Base-by-base conservation (phyloP, 2,888 invertebrate species). In the Mythimna albipuncta region DNA sequence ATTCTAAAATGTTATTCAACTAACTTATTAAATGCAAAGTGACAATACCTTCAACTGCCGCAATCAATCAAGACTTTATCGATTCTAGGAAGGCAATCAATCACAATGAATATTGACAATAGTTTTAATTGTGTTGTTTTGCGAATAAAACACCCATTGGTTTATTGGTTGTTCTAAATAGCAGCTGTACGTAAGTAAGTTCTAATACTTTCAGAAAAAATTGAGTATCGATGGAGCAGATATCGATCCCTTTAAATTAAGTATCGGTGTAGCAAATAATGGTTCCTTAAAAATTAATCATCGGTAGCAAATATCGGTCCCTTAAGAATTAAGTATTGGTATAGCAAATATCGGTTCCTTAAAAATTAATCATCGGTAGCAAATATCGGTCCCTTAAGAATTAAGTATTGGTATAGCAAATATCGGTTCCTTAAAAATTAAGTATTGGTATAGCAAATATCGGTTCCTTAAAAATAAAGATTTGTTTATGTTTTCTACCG, bases 81-180 rank as follows among this genome's bases (percentile, higher is more conserved):
- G n/a, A 72, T 77, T 78, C 76, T 19, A 78, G 72, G 65, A 77
- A 72, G 65, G 10, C 26, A 72, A 61, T 61, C 19, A 55, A 67
- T 73, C n/a, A 61, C 66, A 61, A 55, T 61, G 0, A 64, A 66
- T 79, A 72, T 57, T 44, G n/a, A 38, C 41, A 62, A 64, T 47
- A 61, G 50, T 55, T 52, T 57, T 55, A 55, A 59, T 47, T 64
- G 16, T 50, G 58, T 64, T 73, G 26, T 63, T 69, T 69, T 44
- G 32, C 50, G 21, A 47, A 26, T 13, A 32, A 16, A 19, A n/a
- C 21, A 44, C n/a, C 2, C 16, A 58, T 11, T 70, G 9, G 10
- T n/a, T 2, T n/a, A 75, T 32, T 73, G 11, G n/a, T 54, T n/a
- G 9, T 47, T 38, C 26, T 26, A 26, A 1, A 1, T 26, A 4